These are phyloP conservation scores for Zootermopsis nevadensis DNA, from an alignment of 2,888 invertebrate species.

Conservation along the genomic window DNA sequence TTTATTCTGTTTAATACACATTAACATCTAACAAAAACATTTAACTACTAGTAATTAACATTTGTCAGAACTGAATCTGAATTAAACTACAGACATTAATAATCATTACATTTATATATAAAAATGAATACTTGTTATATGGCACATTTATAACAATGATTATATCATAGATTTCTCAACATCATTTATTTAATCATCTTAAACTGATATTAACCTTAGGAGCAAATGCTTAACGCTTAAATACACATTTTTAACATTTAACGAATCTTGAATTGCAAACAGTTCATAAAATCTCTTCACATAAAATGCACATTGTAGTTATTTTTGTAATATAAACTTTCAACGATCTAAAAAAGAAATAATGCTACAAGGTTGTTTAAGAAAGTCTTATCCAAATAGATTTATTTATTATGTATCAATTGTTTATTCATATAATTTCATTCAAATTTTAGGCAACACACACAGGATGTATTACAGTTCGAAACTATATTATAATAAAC, in stretches of 20 bases:
- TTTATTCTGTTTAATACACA: neutral
- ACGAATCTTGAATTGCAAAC: conserved; percentile 31
- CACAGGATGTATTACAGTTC: neutral
- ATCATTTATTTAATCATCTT: conserved; percentile 33
- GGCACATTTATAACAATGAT: conserved; percentile 50
- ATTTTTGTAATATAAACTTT: conserved; percentile 29
- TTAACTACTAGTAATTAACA: conserved; percentile 27
- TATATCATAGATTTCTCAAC: conserved; percentile 43
- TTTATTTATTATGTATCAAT: neutral
- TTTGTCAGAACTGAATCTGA: conserved; percentile 13
- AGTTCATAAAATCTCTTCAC: conserved; percentile 42
- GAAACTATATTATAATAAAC: neutral
- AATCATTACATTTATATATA: conserved; percentile 33
- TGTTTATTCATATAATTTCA: neutral
- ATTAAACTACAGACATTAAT: conserved; percentile 27
- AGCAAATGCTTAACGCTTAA: conserved; percentile 33
- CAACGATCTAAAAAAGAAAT: conserved; percentile 27
- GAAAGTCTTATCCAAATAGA: neutral
- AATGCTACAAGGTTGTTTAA: conserved; percentile 31
- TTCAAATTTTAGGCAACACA: neutral
- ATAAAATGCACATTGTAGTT: conserved; percentile 35
- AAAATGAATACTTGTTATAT: conserved; percentile 42
- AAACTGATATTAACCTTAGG: conserved; percentile 26
- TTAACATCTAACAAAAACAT: conserved; percentile 30
- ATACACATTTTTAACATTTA: conserved; percentile 39